These are phyloP conservation scores for Bettongia penicillata DNA, from an alignment of 2,113 vertebrate genomes.

Conservation along the genomic window DNA sequence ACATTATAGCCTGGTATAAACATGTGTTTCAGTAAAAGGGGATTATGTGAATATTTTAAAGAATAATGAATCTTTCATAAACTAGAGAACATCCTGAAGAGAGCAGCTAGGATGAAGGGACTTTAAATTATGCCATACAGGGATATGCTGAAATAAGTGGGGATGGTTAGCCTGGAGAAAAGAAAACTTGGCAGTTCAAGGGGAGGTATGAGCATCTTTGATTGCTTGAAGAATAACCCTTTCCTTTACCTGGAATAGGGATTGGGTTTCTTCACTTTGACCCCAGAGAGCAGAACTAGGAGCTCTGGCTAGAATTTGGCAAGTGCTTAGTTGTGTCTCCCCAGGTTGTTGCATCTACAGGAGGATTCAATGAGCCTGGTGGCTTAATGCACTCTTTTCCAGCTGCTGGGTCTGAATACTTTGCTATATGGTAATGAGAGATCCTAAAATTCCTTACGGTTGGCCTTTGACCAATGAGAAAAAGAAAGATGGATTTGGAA, in stretches of 20 bases:
- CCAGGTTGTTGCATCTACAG: background rate
- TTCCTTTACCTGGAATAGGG: background rate
- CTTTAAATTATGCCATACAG: background rate
- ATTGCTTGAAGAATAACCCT: background rate
- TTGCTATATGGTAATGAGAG: background rate
- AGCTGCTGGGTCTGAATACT: background rate
- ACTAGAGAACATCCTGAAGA: background rate
- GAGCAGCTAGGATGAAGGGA: background rate
- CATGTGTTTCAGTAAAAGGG: background rate
- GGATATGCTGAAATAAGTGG: background rate
- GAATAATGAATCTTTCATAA: background rate
- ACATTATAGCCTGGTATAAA: constrained; percentile 26
- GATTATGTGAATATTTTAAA: background rate
- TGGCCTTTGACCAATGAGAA: background rate
- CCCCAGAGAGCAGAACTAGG: background rate
- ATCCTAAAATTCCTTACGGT: background rate
- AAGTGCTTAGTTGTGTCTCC: background rate
- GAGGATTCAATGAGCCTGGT: background rate
- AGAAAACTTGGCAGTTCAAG: background rate
- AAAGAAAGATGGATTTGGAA: background rate
- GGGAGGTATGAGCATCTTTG: background rate
- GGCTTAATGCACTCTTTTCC: background rate
- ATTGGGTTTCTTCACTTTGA: background rate
- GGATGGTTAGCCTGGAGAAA: background rate
- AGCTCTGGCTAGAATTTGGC: background rate